A percentile compares a stretch with the other conserved stretches of the same genome.
Conservation (phyloP, 2,888 invertebrate species). For the Hypsopygia costalis region DNA sequence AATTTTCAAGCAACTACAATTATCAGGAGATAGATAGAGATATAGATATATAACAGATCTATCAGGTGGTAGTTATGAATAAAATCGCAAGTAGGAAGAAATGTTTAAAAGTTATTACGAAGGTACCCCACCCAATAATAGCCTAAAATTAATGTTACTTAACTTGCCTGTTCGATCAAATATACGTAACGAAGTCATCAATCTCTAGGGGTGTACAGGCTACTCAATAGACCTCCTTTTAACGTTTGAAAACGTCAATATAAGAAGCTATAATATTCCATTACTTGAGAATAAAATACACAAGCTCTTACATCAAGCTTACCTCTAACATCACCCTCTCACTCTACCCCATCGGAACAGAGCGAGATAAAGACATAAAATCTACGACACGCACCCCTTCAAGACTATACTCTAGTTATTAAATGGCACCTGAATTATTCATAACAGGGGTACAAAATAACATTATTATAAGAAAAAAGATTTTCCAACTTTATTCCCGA, state of each 20-base stretch:
- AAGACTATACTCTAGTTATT: constrained; percentile 62
- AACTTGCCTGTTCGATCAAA: no score
- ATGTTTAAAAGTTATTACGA: no score
- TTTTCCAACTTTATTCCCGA: constrained; percentile 46
- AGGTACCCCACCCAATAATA: no score
- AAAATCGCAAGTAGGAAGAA: no score
- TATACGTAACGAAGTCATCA: no score
- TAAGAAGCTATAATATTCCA: constrained; percentile 8
- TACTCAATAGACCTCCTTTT: no score
- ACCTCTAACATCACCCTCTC: constrained; percentile 23
- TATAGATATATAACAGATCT: no score
- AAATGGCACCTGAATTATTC: constrained; percentile 75
- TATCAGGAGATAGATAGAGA: no score
- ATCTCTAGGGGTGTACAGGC: no score
- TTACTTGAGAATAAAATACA: not conserved
- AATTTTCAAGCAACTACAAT: no score
- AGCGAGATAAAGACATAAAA: constrained; percentile 32
- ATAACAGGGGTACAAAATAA: constrained; percentile 60
- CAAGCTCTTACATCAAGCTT: not conserved
- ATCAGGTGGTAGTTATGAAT: no score
- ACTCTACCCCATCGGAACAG: constrained; percentile 31
- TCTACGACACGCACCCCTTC: constrained; percentile 32
- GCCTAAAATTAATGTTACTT: no score
- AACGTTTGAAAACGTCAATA: not conserved
- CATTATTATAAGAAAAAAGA: constrained; percentile 39